Base-by-base conservation (phyloP, 30 jellyfish, hydroid and myxozoan genomes). In the Cassiopea andromeda region DNA sequence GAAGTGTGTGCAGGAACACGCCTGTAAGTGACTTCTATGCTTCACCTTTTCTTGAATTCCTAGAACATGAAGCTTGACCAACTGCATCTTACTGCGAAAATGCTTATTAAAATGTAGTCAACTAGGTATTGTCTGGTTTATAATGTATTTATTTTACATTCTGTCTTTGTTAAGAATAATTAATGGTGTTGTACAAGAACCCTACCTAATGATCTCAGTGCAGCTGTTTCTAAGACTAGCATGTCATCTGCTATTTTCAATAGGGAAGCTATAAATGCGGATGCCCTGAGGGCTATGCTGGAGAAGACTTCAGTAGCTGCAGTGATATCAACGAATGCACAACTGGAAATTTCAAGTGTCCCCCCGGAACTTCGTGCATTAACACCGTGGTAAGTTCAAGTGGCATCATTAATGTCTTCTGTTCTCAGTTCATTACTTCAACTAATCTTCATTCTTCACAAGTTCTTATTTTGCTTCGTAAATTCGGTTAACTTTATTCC, bases 281-380 rank as follows among this genome's bases (percentile, higher is more conserved):
- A 1, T 90, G 97, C 50, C 93, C 93, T n/a, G 87, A 81, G 38
- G 97, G 97, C 10, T 82, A 82, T 73, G 83, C 91, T 19, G 97
- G 97, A 0, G 90, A 69, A 50, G 97, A 85, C 81, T 82, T 46
- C 77, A 82, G 81, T 61, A 89, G 80, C 48, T 89, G 97, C 47
- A 85, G 97, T 74, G 97, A 89, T 73, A 81, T 89, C 77, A 80
- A 89, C 48, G 97, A 89, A 73, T 89, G 97, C 73, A 73, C 48
- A 19, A 80, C 91, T 3, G 92, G 97, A 74, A 80, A 89, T 45
- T 81, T 81, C 92, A 89, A 89, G 15, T 89, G 97, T 66, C 97
- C 97, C 2, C 92, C 97, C 12, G 92, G 92, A 48, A 71, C 97
- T 43, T 49, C 85, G 10, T 89, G 97, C 71, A 78, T 80, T 72